Evolutionary conservation across 2,113 vertebrate genomes (phyloP).

Genomic region (Natator depressus): DNA sequence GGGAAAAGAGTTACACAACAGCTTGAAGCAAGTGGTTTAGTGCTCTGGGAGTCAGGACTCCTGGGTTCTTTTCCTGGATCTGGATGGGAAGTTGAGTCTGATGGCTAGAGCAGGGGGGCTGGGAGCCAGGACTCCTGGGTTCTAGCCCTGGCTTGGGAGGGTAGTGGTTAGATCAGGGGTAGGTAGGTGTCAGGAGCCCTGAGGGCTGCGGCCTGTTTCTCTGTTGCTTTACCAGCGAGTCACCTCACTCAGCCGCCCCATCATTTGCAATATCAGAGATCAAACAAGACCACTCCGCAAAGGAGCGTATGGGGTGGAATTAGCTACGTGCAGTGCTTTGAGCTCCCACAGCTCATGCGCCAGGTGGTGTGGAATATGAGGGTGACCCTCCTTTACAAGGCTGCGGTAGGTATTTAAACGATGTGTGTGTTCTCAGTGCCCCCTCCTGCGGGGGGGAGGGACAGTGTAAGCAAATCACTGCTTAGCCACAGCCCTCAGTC

Average conservation of each 20-base stretch:
- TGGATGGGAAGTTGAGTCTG: neutral
- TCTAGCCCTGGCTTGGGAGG: neutral
- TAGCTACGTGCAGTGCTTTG: neutral
- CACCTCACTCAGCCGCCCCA: neutral
- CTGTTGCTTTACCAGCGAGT: neutral
- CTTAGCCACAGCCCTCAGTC: neutral
- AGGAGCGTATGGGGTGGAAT: neutral
- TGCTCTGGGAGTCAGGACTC: neutral
- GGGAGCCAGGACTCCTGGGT: neutral
- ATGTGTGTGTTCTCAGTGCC: neutral
- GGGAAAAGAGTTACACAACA: neutral
- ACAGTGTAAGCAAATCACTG: neutral
- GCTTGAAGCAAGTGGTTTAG: neutral
- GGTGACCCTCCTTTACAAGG: neutral
- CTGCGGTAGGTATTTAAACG: neutral
- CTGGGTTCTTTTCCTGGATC: neutral
- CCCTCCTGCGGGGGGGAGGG: too few species aligned
- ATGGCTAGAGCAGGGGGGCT: neutral
- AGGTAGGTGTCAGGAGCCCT: too few species aligned
- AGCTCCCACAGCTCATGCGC: neutral
- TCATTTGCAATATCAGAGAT: neutral
- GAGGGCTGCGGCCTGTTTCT: neutral
- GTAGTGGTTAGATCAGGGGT: too few species aligned
- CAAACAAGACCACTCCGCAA: neutral
- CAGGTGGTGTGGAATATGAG: neutral